phyloP scores from a whole-genome alignment of 2,113 vertebrate genomes.

The Centropus unirufus region DNA sequence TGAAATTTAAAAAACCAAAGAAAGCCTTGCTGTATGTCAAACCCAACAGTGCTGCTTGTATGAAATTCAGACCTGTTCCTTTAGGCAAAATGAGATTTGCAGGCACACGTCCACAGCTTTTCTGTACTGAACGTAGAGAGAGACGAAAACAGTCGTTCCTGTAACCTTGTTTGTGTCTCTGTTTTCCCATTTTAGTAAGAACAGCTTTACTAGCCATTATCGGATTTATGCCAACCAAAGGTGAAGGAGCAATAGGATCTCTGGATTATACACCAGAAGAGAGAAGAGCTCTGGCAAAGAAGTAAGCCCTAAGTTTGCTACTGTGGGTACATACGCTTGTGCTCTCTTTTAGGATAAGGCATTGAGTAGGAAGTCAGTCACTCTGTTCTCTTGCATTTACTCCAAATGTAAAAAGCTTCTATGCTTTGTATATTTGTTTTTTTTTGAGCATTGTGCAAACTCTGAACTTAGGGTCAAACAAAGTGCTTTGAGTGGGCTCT shows the following conservation, averaged over 20 bases:
- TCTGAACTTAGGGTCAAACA: background rate
- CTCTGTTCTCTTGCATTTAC: background rate
- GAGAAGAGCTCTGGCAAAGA: conserved; percentile 93
- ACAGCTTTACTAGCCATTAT: conserved; percentile 97
- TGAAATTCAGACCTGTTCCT: background rate
- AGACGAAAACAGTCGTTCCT: background rate
- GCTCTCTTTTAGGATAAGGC: background rate
- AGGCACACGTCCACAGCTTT: background rate
- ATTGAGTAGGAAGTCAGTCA: background rate
- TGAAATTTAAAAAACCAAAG: background rate
- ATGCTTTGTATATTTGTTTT: background rate
- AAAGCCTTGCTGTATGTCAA: background rate
- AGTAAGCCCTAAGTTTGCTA: conserved; percentile 81
- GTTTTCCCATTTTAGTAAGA: conserved; percentile 84
- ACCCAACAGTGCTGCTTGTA: background rate
- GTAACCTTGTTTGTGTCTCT: conserved; percentile 4
- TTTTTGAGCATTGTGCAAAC: background rate
- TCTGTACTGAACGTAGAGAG: background rate
- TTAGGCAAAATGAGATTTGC: background rate
- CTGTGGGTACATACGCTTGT: background rate
- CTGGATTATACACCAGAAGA: conserved; percentile 98
- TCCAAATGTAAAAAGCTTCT: background rate
- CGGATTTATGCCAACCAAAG: conserved; percentile 99
- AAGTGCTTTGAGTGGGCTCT: background rate
- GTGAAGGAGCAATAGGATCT: conserved; percentile 98